Evolutionary conservation across 2,113 vertebrate species (phyloP).

Genomic region (Seriola aureovittata): DNA sequence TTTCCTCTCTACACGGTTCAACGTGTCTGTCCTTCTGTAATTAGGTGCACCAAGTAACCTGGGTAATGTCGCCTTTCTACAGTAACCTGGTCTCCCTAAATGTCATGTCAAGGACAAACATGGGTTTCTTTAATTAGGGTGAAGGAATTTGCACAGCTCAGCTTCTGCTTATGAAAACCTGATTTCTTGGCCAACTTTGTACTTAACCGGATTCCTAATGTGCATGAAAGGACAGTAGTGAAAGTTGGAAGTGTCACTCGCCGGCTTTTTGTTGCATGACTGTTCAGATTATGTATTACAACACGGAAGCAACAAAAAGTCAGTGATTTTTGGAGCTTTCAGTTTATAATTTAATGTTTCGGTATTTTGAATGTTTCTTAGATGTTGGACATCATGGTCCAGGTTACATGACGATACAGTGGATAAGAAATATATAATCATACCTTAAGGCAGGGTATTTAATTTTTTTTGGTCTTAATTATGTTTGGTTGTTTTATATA

Average conservation of each 20-base stretch:
- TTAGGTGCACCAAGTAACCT: not conserved
- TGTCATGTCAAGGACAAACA: not conserved
- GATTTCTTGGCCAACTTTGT: not conserved
- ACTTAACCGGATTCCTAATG: constrained; percentile 6
- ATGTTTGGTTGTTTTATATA: no score
- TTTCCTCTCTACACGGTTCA: not conserved
- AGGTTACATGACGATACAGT: no score
- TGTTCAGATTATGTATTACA: not conserved
- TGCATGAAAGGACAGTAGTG: not conserved
- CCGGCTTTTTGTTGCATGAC: not conserved
- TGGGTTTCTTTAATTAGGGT: not conserved
- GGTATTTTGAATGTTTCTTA: no score
- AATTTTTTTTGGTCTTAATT: no score
- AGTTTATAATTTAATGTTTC: no score
- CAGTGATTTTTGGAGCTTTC: no score
- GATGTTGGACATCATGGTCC: no score
- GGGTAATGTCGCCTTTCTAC: not conserved
- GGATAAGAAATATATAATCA: no score
- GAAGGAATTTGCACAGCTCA: not conserved
- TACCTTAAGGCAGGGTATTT: no score
- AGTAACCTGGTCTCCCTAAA: not conserved
- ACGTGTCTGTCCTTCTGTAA: not conserved
- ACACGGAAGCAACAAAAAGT: no score
- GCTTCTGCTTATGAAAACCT: not conserved
- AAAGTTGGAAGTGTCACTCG: not conserved